These are phyloP conservation scores for Notiomystis cincta DNA, from an alignment of 2,113 vertebrate species.

Conservation along the genomic window DNA sequence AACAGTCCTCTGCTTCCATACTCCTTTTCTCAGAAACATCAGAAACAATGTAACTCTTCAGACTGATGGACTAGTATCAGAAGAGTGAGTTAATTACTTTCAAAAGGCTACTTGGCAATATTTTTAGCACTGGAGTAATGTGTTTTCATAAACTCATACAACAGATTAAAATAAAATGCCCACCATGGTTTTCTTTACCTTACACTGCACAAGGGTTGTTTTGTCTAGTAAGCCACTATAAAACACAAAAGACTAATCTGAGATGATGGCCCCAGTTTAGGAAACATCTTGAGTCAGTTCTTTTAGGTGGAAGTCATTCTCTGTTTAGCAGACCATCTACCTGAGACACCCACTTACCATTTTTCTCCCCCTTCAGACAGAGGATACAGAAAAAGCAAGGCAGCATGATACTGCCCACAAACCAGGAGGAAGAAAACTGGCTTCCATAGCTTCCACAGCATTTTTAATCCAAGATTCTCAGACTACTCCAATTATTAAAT, in stretches of 20 bases:
- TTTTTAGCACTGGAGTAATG: not conserved
- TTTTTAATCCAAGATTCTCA: not conserved
- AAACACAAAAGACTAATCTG: not conserved
- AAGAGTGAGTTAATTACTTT: not conserved
- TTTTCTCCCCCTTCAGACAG: not conserved
- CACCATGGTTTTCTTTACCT: not conserved
- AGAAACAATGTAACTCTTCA: not conserved
- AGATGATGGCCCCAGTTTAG: not conserved
- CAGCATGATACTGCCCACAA: not conserved
- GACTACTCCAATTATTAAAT: not conserved
- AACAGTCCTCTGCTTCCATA: not conserved
- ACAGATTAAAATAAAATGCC: not conserved
- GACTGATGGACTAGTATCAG: not conserved
- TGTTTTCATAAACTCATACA: not conserved
- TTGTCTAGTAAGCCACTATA: not conserved
- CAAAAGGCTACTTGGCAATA: not conserved
- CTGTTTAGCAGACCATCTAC: not conserved
- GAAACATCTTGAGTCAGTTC: not conserved
- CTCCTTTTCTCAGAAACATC: not conserved
- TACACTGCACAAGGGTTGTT: not conserved
- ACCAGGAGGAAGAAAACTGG: not conserved
- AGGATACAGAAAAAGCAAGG: not conserved
- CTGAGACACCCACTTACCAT: not conserved
- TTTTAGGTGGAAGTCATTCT: not conserved
- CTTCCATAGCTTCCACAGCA: not conserved